Evolutionary conservation across 2,113 vertebrate genomes (phyloP), one percentile per base, ranked within the genome.

Genomic region (Puffinus mauretanicus): DNA sequence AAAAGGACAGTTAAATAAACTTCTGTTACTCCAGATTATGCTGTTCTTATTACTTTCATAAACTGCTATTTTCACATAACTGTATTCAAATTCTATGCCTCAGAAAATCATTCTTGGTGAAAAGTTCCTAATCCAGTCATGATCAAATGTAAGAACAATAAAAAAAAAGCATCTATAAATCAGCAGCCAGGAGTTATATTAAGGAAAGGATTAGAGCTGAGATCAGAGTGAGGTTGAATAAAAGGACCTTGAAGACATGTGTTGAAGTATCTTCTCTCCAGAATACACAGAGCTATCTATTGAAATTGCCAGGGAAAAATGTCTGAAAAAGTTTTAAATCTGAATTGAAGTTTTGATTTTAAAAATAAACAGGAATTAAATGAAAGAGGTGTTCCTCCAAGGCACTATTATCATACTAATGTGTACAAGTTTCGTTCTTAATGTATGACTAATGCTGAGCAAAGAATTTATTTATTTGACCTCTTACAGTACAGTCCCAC

Each of bases 211-310:
- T 67, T 88, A 40, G 2, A 77, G 7, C 11, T 49, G 13, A 30
- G 6, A 27, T 40, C 27, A 89, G 62, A 77, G 40, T 32, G 4
- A 77, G 5, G 15, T 12, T 78, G 38, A 76, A 64, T 69, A 62
- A 3, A 36, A 70, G 9, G 19, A 26, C 10, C 14, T 52, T 38
- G 22, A 61, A 90, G 47, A 58, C 15, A 32, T 0, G 0, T 2
- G 2, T 11, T 90, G 51, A 71, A 71, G 16, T 17, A 71, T 16
- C 7, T 71, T 61, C 10, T 90, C 11, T 62, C 6, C n/a, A 61
- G 38, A 86, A 80, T 34, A 65, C 9, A 52, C 2, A 64, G 15
- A 52, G 16, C 32, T 46, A 29, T 42, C 8, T 64, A 29, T 9
- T 54, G 13, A 61, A 82, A 58, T 54, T 40, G 11, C 25, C 42